phyloP scores from a whole-genome alignment of 2,797 vertebrate genomes.

The Malurus leucopterus region DNA sequence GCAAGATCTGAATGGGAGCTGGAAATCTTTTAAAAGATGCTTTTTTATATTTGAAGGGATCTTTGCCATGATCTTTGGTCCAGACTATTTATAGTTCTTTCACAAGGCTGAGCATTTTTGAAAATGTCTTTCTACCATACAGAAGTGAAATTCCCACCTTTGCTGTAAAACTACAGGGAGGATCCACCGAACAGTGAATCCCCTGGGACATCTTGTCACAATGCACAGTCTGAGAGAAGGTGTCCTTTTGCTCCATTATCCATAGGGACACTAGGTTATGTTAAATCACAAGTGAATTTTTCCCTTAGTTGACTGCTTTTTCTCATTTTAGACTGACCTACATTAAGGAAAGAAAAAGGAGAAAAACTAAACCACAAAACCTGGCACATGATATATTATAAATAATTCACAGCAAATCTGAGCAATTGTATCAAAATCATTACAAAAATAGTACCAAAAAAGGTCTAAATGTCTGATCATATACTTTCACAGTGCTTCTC shows the following conservation, averaged over 20 bases:
- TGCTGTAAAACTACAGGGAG: not conserved
- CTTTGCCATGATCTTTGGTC: not conserved
- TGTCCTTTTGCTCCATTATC: not conserved
- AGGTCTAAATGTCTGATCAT: rapidly evolving
- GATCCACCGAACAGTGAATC: not conserved
- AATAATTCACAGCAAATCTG: not conserved
- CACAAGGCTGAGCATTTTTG: not conserved
- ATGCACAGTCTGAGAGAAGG: not conserved
- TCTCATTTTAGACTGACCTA: not conserved
- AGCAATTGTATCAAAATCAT: not conserved
- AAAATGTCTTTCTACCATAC: not conserved
- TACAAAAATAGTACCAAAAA: not conserved
- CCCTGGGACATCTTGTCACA: not conserved
- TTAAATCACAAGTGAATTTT: not conserved
- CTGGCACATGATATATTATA: not conserved
- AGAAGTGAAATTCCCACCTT: not conserved
- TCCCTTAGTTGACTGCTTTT: not conserved
- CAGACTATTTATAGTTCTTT: not conserved
- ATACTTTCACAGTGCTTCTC: not conserved
- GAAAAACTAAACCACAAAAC: not conserved
- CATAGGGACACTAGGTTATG: not conserved
- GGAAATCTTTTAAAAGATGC: not conserved
- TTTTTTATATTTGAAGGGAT: not conserved
- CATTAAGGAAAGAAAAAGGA: not conserved
- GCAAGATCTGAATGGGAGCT: not conserved